Evolutionary conservation across 2,113 vertebrate genomes (phyloP), one percentile per base, ranked within the genome.

Genomic region (Merops nubicus): DNA sequence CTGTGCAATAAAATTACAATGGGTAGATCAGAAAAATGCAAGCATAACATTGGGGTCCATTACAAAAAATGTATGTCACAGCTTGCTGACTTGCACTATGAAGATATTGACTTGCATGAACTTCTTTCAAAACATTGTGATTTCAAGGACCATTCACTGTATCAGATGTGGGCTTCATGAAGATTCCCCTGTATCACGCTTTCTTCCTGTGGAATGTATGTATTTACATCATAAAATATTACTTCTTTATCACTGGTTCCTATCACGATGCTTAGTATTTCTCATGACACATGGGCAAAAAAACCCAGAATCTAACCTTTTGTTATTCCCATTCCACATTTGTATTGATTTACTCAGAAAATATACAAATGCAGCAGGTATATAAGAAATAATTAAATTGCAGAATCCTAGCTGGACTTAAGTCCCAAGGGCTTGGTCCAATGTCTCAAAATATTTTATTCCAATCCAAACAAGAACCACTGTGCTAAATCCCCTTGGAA

Each of bases 401-500:
- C 23, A 87, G 48, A 88, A 73, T 50, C 5, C 6, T 75, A 81
- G n/a, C 51, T 38, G 31, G 54, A 87, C 77, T 91, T 85, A 31
- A 79, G 78, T 95, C 85, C 54, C 88, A 80, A 78, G 74, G 25
- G 60, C 13, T 85, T 45, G 14, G 65, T 85, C 56, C 42, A 54
- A 15, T 22, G 29, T 93, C 83, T 92, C 77, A 95, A 92, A 95
- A 93, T 81, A 77, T 81, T 97, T 89, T 76, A 89, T 92, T 95
- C 65, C 40, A 64, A 23, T 88, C 51, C 80, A 85, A 70, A 92
- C 50, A 96, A 90, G 67, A 77, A 79, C 34, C 75, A 78, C 40
- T 76, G 43, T 83, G 60, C 33, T 96, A 97, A 97, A 96, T 97
- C 95, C 82, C 86, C 13, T 29, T 38, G 81, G 91, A 95, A 95